phyloP scores from a whole-genome alignment of 2,113 vertebrate species.

The Picathartes gymnocephalus region DNA sequence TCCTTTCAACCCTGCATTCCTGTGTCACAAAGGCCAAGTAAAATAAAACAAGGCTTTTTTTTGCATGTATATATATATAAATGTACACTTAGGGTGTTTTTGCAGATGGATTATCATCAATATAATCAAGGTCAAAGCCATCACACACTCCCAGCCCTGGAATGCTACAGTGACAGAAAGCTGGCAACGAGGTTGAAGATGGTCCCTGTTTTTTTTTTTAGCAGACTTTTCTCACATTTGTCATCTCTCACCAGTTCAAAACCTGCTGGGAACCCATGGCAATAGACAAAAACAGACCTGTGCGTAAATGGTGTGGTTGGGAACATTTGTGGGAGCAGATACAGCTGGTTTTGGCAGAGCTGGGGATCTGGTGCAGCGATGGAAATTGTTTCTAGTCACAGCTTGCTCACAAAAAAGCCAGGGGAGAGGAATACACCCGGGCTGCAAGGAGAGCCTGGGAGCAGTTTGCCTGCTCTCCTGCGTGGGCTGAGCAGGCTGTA shows the following conservation, averaged over 20 bases:
- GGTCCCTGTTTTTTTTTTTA: rapidly evolving
- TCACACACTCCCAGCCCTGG: neutral
- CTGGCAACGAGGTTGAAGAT: neutral
- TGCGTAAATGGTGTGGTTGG: neutral
- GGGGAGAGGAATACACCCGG: neutral
- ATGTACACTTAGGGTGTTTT: neutral
- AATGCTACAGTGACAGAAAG: neutral
- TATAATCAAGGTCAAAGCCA: neutral
- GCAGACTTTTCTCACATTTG: neutral
- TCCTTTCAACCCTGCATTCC: neutral
- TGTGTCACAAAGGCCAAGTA: neutral
- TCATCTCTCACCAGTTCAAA: neutral
- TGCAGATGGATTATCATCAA: neutral
- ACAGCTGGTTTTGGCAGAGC: neutral
- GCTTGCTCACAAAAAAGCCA: neutral
- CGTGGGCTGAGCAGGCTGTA: rapidly evolving
- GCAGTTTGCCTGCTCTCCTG: neutral
- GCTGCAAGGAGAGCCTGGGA: neutral
- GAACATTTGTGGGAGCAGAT: neutral
- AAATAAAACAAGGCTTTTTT: neutral
- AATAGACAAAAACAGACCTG: neutral
- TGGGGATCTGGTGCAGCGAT: rapidly evolving
- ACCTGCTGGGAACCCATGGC: neutral
- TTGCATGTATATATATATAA: neutral
- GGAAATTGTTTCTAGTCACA: neutral